Conservation (phyloP, 1,140 invertebrate species). For the Paralvinella palmiformis region DNA sequence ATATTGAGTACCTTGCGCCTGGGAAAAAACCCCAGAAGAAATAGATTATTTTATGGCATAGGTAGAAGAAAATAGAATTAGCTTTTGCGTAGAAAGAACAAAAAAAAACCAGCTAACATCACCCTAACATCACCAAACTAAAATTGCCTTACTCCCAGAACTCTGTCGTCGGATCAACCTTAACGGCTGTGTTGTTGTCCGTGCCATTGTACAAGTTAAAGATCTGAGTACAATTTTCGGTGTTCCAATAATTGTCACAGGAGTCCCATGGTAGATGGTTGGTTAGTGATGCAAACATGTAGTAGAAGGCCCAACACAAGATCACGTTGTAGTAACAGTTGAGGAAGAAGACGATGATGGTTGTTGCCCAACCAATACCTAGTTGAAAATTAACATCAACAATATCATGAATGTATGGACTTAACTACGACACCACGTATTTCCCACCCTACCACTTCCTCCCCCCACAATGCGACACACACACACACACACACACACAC, state of each 20-base stretch:
- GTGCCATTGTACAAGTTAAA: conserved; percentile 48
- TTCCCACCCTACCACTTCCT: no score
- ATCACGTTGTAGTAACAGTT: conserved; percentile 83
- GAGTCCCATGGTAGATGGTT: conserved; percentile 69
- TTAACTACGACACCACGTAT: no score
- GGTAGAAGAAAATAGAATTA: neutral
- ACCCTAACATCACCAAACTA: no score
- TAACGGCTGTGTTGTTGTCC: neutral
- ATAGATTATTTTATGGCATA: neutral
- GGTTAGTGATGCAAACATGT: conserved; percentile 57
- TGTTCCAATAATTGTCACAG: conserved; percentile 69
- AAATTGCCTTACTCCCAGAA: conserved; percentile 78
- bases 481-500: no score
- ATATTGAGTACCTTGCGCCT: conserved; percentile 19
- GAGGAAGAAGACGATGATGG: conserved; percentile 11
- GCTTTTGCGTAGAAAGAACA: neutral
- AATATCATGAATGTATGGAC: no score
- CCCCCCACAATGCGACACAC: no score
- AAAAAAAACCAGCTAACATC: neutral
- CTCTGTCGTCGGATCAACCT: conserved; percentile 71
- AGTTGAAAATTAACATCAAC: neutral
- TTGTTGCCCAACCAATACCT: conserved; percentile 9
- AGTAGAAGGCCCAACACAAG: conserved; percentile 93
- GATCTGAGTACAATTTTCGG: conserved; percentile 62
- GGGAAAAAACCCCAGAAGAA: neutral